Base-by-base conservation (phyloP, 1,140 invertebrate species). In the Drosophila leontia region DNA sequence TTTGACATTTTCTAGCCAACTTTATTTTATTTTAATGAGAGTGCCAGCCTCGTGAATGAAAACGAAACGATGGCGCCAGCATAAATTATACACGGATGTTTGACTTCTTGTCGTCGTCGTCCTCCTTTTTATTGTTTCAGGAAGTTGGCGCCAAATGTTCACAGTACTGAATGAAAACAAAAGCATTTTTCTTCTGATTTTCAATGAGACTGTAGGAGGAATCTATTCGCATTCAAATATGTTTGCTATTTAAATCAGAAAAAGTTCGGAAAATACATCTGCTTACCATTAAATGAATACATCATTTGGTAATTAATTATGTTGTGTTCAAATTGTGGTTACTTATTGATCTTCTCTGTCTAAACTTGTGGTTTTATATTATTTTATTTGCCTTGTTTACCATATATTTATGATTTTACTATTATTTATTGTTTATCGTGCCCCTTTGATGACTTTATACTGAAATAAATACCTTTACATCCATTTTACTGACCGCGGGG, bases 11-110 rank as follows among this genome's bases (percentile, higher is more conserved):
- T 51, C 48, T 62, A 59, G 65, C 35, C 32, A 56, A 60, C 37
- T 63, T 59, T 78, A 78, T 70, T 63, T 44, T 67, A 58, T 58
- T 78, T 78, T 78, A 78, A 78, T 78, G 65, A 78, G 58, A 77
- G 60, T 62, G 74, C 47, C 57, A 34, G 41, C 39, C 45, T 41
- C 29, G 41, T 29, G 41, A 51, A 75, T 50, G 64, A 32, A 70
- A 58, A 15, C 50, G 32, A 59, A 50, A 50, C 42, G 48, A 48
- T 77, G 76, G 76, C 76, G 76, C 76, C 76, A 78, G 58, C 58
- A 78, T 78, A 78, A 78, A 63, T 78, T 78, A 63, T 59, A 42
- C 39, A 47, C 65, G 70, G 50, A 56, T 75, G 42, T 65, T 75
- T 75, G 51, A 51, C 50, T 63, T 44, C 57, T 75, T 42, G 26